Base-by-base conservation (phyloP, 2,797 vertebrate species). In the Spheniscus humboldti region DNA sequence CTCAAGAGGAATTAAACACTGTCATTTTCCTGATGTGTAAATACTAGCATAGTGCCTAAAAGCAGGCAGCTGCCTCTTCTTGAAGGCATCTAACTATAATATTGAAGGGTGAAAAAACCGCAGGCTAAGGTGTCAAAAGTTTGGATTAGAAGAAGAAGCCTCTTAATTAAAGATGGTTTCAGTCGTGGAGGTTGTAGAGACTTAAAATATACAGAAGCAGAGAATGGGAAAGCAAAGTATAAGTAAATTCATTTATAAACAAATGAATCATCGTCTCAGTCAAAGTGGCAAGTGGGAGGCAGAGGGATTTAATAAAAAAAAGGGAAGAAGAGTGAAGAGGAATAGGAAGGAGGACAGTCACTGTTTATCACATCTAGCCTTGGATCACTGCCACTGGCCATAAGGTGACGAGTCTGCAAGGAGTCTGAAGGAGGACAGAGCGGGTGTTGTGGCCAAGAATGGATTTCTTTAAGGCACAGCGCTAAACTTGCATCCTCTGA, bases 401-500 rank as follows among this genome's bases (percentile, higher is more conserved):
- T 66, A 72, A 90, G 77, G 63, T 7, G 0, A 39, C 6, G 0
- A 12, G 53, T 64, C 92, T 83, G 68, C 73, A 72, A 91, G 66
- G 31, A 86, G 39, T 50, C 75, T 72, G 81, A 74, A 93, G 72
- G 60, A 86, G 48, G 57, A 69, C 0, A 0, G 66, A 69, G 35
- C 0, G 9, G 16, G 2, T 75, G 27, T 4, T 60, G 55, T 30
- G 62, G 90, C 94, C 83, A 94, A 79, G 30, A 90, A 14, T 52
- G n/a, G 28, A 33, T 94, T 91, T 88, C 89, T 96, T 86, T 37
- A 90, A 95, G 94, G 81, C 62, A 80, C 2, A 86, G 35, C 18
- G 35, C 53, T 81, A n/a, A 89, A 76, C 48, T 91, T 73, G 19
- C 28, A 15, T 88, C 48, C 59, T 92, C 45, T 93, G 71, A 55